Percentiles rank a stretch among this genome's conserved stretches.
phyloP scores from a whole-genome alignment of 2,888 invertebrate species.

The Diploptera punctata region DNA sequence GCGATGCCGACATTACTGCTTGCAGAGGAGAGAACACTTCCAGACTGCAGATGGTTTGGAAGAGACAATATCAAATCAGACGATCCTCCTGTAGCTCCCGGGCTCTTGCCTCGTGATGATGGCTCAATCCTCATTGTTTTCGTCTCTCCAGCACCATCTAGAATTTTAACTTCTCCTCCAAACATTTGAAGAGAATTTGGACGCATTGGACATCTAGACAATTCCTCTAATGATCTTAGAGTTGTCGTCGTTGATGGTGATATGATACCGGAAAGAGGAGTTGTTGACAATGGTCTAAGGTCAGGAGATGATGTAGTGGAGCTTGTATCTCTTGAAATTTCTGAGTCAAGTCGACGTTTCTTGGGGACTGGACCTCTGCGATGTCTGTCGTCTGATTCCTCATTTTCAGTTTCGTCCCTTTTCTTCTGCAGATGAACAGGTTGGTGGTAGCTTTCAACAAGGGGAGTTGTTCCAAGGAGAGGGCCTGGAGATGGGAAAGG shows the following conservation, averaged over 20 bases:
- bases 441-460: conserved; percentile 70
- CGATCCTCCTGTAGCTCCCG: conserved; percentile 13
- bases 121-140: conserved; percentile 75
- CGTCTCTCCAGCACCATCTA: conserved; percentile 71
- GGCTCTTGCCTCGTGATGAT: conserved; percentile 21
- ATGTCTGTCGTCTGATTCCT: conserved; percentile 9
- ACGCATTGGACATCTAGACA: conserved; percentile 54
- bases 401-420: conserved; percentile 46
- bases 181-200: conserved; percentile 67
- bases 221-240: conserved; percentile 63
- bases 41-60: conserved; percentile 11
- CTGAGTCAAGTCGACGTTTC: conserved; percentile 36
- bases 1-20: conserved; percentile 21
- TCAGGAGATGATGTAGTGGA: conserved; percentile 30
- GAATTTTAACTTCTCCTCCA: conserved; percentile 79
- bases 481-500: conserved; percentile 85
- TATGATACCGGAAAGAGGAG: conserved; percentile 18
- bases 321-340: conserved; percentile 31
- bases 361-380: conserved; percentile 24
- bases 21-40: conserved; percentile 18
- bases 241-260: conserved; percentile 52
- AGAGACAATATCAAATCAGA: conserved; percentile 20
- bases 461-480: conserved; percentile 78
- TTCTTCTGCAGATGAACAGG: conserved; percentile 44
- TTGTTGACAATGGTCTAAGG: conserved; percentile 2